These are phyloP conservation scores for Mythimna ferrago DNA, from an alignment of 2,888 invertebrate genomes.

Conservation along the genomic window DNA sequence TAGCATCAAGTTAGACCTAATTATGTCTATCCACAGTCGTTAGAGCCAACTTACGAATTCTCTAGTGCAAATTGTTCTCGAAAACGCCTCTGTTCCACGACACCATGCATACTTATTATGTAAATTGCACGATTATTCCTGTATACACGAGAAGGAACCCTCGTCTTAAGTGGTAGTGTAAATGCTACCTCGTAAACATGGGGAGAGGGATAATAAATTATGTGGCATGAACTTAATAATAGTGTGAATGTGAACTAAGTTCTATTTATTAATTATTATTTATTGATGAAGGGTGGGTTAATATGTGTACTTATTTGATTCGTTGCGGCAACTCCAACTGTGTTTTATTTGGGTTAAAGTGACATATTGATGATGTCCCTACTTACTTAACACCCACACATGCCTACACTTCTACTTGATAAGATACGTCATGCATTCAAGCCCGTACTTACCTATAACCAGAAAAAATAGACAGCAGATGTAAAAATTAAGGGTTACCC, in stretches of 20 bases:
- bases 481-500: too few relatives aligned
- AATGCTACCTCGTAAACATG: conserved; percentile 36
- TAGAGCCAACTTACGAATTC: background rate
- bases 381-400: background rate
- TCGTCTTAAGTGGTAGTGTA: conserved; percentile 22
- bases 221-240: conserved; percentile 6
- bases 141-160: conserved; percentile 14
- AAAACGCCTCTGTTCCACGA: conserved; percentile 8
- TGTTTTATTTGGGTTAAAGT: background rate
- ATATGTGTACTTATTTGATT: background rate
- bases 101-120: conserved; percentile 18
- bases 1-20: too few relatives aligned
- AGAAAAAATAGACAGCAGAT: too few relatives aligned
- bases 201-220: conserved; percentile 26
- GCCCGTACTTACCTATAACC: too few relatives aligned
- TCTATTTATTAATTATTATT: conserved; percentile 1
- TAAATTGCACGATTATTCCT: conserved; percentile 38
- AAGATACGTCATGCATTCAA: too few relatives aligned
- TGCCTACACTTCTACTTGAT: background rate
- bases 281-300: background rate
- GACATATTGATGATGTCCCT: background rate
- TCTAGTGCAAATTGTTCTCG: conserved; percentile 1
- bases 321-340: background rate
- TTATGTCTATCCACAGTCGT: too few relatives aligned
- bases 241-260: conserved; percentile 36